Conservation (phyloP, 1,140 invertebrate genomes). For the Ips typographus region DNA sequence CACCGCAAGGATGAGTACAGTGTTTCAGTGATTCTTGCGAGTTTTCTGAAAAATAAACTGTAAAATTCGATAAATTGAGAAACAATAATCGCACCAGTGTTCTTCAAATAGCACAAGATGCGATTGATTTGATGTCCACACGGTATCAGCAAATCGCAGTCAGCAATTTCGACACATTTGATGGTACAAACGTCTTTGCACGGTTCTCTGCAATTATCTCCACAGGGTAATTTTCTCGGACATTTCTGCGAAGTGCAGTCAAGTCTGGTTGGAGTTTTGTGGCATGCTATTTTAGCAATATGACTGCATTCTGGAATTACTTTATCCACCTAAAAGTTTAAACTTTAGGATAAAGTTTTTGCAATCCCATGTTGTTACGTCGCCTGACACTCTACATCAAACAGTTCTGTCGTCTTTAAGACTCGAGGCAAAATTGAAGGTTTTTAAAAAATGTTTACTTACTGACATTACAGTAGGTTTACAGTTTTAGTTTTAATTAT, state of each 20-base stretch:
- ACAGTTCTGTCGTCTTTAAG: neutral
- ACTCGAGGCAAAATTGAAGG: conserved; percentile 10
- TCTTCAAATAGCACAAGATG: conserved; percentile 34
- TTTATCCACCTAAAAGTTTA: conserved; percentile 53
- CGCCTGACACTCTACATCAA: too few species aligned
- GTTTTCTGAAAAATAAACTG: conserved; percentile 2
- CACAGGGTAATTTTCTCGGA: conserved; percentile 51
- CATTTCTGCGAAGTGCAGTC: conserved; percentile 50
- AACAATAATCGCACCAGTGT: conserved; percentile 4
- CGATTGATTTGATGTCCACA: conserved; percentile 54
- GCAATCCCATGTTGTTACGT: too few species aligned
- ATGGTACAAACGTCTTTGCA: conserved; percentile 52
- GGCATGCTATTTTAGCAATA: conserved; percentile 49
- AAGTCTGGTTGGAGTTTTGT: conserved; percentile 35
- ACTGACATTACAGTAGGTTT: too few species aligned
- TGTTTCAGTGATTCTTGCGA: conserved; percentile 39
- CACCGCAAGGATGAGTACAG: conserved; percentile 55
- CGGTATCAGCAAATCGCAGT: conserved; percentile 39
- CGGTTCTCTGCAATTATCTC: conserved; percentile 51
- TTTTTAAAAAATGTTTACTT: too few species aligned
- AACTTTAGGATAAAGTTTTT: too few species aligned
- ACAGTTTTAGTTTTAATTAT: too few species aligned
- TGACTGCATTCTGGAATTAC: conserved; percentile 53
- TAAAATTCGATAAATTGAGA: neutral
- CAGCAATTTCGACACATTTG: conserved; percentile 45